Conservation (phyloP, 1,140 invertebrate genomes). For the Rhagoletis zephyria region DNA sequence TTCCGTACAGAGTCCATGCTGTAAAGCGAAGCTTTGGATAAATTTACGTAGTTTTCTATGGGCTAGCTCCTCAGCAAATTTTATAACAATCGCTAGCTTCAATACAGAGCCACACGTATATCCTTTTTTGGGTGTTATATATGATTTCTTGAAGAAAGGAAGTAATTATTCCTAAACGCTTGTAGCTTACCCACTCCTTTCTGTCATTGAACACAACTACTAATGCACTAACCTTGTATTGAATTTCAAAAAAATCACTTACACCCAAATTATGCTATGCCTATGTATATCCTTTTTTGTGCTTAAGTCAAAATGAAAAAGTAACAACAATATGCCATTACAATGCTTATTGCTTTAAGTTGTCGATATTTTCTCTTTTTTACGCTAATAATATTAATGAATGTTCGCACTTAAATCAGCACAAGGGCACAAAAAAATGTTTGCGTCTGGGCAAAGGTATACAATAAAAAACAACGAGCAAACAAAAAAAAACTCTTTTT, state of each 20-base stretch:
- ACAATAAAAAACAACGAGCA: not conserved
- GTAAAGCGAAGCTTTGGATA: not conserved
- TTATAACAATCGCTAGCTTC: too few species aligned
- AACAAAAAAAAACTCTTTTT: not conserved
- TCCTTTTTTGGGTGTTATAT: too few species aligned
- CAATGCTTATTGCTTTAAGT: not conserved
- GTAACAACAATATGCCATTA: not conserved
- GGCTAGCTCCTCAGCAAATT: too few species aligned
- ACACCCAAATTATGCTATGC: not conserved
- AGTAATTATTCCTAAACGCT: not conserved
- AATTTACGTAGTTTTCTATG: not conserved
- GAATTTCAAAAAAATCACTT: slow-evolving; percentile 6
- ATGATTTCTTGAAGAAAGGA: too few species aligned
- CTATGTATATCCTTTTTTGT: slow-evolving; percentile 1
- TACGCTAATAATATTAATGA: slow-evolving; percentile 16
- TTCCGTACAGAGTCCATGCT: not conserved
- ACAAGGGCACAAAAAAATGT: not conserved
- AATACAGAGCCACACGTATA: too few species aligned
- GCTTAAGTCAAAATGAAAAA: not conserved
- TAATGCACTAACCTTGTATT: not conserved
- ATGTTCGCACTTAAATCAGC: not conserved
- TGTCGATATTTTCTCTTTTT: not conserved
- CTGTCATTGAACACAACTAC: not conserved
- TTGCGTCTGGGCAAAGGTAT: not conserved
- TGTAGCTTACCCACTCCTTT: not conserved